Conservation (phyloP, 2,113 vertebrate species). For the Stegastes partitus region DNA sequence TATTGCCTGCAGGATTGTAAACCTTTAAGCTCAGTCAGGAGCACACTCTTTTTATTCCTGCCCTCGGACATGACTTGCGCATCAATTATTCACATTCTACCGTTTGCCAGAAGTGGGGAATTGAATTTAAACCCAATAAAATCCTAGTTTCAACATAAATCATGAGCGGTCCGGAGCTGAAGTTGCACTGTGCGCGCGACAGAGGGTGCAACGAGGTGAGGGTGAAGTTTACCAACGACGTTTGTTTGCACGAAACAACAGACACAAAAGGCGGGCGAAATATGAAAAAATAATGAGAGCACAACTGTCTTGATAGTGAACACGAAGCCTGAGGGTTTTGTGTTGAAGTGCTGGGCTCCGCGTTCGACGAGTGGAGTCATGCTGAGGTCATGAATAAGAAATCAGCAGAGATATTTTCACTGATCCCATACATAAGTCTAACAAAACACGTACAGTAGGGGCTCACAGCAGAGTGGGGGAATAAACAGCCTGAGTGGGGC, state of each 20-base stretch:
- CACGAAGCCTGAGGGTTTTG: slow-evolving; percentile 14
- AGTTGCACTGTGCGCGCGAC: background rate
- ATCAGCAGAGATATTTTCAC: slow-evolving; percentile 24
- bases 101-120: slow-evolving; percentile 42
- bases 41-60: slow-evolving; percentile 27
- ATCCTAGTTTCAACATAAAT: slow-evolving; percentile 35
- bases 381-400: slow-evolving; percentile 61
- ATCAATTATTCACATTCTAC: slow-evolving; percentile 61
- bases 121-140: slow-evolving; percentile 57
- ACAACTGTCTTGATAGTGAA: slow-evolving; percentile 20
- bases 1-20: slow-evolving; percentile 34
- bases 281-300: slow-evolving; percentile 50
- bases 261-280: background rate
- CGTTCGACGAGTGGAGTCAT: slow-evolving; percentile 18
- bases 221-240: background rate
- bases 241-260: slow-evolving; percentile 13
- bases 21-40: slow-evolving; percentile 41
- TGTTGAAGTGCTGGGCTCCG: background rate
- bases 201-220: background rate
- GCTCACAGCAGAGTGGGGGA: background rate
- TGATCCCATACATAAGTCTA: slow-evolving; percentile 29
- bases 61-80: slow-evolving; percentile 31
- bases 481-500: background rate
- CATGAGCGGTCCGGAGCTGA: slow-evolving; percentile 8
- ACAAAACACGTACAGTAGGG: background rate